Evolutionary conservation across 2,113 vertebrate species (phyloP).

Genomic region (Crotalus viridis): DNA sequence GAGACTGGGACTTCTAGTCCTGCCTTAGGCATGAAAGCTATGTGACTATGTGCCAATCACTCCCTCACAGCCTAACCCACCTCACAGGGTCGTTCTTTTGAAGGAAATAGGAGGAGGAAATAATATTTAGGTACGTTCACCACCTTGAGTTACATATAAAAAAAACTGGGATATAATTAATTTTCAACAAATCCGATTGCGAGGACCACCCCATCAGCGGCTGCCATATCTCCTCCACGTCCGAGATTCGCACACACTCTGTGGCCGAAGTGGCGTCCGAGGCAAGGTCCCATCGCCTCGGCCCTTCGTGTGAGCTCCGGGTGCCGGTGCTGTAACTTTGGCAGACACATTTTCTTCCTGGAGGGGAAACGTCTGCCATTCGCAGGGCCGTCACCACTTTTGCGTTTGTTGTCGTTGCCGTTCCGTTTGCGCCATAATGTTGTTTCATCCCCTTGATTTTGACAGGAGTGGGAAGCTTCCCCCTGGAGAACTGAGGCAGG

Average conservation of each 20-base stretch:
- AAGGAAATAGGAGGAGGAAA: too few species aligned
- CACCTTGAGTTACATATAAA: too few species aligned
- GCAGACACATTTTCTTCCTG: neutral
- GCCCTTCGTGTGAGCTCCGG: fast-evolving
- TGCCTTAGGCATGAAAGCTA: too few species aligned
- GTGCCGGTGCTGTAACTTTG: neutral
- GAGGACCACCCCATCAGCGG: too few species aligned
- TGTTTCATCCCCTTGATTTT: conserved; percentile 41
- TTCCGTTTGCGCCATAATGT: neutral
- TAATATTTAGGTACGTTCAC: too few species aligned
- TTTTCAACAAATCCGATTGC: too few species aligned
- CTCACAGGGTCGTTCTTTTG: too few species aligned
- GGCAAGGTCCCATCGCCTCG: fast-evolving
- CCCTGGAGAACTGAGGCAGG: neutral
- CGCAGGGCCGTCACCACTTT: fast-evolving
- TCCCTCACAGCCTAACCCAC: too few species aligned
- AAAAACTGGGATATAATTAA: too few species aligned
- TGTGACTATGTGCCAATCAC: too few species aligned
- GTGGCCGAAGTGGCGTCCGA: neutral
- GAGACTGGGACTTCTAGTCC: too few species aligned
- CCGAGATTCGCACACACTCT: neutral
- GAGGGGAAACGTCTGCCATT: fast-evolving
- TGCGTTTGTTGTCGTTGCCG: neutral
- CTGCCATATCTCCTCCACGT: neutral
- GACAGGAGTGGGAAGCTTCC: conserved; percentile 4